phyloP scores from a whole-genome alignment of 2,888 invertebrate genomes.

The Hirtodrosophila duncani region DNA sequence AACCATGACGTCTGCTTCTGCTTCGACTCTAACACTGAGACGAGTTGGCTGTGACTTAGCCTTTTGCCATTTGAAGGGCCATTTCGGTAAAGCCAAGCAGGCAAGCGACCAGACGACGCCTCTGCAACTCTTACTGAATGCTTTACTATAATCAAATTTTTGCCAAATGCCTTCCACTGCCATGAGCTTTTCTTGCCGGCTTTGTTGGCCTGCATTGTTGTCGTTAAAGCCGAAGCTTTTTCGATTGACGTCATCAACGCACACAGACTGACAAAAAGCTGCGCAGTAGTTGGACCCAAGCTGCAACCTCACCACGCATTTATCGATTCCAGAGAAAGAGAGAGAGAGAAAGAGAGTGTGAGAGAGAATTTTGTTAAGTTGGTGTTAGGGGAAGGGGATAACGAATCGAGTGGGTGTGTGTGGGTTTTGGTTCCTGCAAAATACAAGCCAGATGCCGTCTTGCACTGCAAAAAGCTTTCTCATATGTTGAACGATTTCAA shows the following conservation, averaged over 20 bases:
- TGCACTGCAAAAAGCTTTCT: too few relatives aligned
- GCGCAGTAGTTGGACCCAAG: slow-evolving; percentile 49
- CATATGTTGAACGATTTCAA: too few relatives aligned
- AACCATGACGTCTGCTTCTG: slow-evolving; percentile 50
- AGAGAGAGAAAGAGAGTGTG: slow-evolving; percentile 1
- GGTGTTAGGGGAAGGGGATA: too few relatives aligned
- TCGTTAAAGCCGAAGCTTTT: slow-evolving; percentile 60
- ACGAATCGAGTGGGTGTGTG: too few relatives aligned
- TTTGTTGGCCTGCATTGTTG: slow-evolving; percentile 44
- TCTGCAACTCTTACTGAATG: slow-evolving; percentile 31
- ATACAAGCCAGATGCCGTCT: too few relatives aligned
- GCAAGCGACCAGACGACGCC: slow-evolving; percentile 28
- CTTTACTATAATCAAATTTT: slow-evolving; percentile 61
- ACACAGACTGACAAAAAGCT: slow-evolving; percentile 59
- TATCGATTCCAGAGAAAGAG: slow-evolving; percentile 47
- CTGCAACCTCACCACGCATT: slow-evolving; percentile 61
- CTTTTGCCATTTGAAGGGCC: slow-evolving; percentile 63
- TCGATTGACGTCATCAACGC: slow-evolving; percentile 74
- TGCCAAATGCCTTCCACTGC: slow-evolving; percentile 31
- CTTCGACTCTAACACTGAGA: slow-evolving; percentile 3
- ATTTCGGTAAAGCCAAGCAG: slow-evolving; percentile 34
- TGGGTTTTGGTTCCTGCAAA: too few relatives aligned
- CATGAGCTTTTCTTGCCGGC: slow-evolving; percentile 65
- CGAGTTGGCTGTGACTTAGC: slow-evolving; percentile 24
- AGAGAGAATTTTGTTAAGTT: slow-evolving; percentile 21